Evolutionary conservation across 2,888 invertebrate genomes (phyloP).

Genomic region (Acanthosoma haemorrhoidale): DNA sequence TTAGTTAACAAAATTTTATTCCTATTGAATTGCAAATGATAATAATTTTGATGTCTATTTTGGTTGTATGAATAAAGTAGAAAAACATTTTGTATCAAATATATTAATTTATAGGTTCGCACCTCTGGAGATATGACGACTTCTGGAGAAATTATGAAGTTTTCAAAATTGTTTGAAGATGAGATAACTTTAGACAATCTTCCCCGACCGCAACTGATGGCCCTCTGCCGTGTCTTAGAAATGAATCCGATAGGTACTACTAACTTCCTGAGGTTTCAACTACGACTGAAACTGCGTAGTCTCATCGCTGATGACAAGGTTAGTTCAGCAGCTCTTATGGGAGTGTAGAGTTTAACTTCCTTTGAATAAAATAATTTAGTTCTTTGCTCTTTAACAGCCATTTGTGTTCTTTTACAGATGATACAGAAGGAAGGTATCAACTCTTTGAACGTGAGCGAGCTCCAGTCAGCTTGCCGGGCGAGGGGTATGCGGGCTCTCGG

Average conservation of each 20-base stretch:
- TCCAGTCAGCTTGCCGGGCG: slow-evolving; percentile 89
- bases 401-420: slow-evolving; percentile 53
- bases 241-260: slow-evolving; percentile 81
- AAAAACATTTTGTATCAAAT: background rate
- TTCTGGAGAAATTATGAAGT: slow-evolving; percentile 92
- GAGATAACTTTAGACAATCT: slow-evolving; percentile 96
- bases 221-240: slow-evolving; percentile 87
- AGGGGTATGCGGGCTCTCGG: slow-evolving; percentile 98
- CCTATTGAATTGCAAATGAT: background rate
- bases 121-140: slow-evolving; percentile 71
- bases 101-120: slow-evolving; percentile 52
- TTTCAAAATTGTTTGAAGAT: slow-evolving; percentile 94
- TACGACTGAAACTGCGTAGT: slow-evolving; percentile 86
- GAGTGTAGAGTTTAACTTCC: background rate
- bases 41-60: background rate
- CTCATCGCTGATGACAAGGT: slow-evolving; percentile 88
- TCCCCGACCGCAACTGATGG: slow-evolving; percentile 79
- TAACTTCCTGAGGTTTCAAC: slow-evolving; percentile 84
- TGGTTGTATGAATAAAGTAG: background rate
- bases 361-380: background rate
- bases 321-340: background rate
- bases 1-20: too few species aligned
- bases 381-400: background rate
- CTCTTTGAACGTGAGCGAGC: slow-evolving; percentile 74
- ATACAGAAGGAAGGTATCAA: slow-evolving; percentile 94